Evolutionary conservation across 1,140 invertebrate genomes (phyloP), one percentile per base, ranked within the genome.

Genomic region (Drosophila melanica): DNA sequence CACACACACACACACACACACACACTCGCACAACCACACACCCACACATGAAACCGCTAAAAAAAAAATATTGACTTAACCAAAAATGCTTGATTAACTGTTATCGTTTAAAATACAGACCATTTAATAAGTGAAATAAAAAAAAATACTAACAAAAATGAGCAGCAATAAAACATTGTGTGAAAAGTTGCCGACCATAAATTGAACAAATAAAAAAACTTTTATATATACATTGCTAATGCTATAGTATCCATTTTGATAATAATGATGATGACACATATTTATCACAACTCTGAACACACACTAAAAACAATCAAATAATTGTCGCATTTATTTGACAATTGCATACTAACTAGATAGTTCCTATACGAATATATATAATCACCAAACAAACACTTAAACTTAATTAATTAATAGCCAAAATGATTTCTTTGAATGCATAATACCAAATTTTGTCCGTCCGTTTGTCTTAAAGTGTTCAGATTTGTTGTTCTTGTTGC

Each of bases 51-150:
- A 58, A 82, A 79, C 82, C 82, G 60, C 84, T 72, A 89, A 84
- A 87, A 89, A 84, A 87, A 82, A 89, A 87, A 84, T 84, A 87
- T 89, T 89, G 85, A 80, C 84, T 89, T 89, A 75, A 84, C 77
- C 85, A 75, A 84, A 82, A 89, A 89, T 89, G 84, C 85, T 89
- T 89, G 80, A 89, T 79, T 89, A 84, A 90, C 80, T 80, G 62
- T 64, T 69, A 76, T 82, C 77, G 64, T 84, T 84, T 89, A 79
- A 79, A 89, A 79, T 68, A 78, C 62, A 55, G 53, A 48, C 65
- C 64, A 81, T 86, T 81, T 71, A 87, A 87, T 75, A 69, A 77
- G 48, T 23, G 14, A 12, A 35, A 58, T 68, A 79, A 76, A 77
- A 76, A 62, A 18, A 23, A 55, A 50, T 18, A 62, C 50, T 12